Evolutionary conservation across 2,888 invertebrate genomes (phyloP).

Genomic region (Lomographa bimaculata): DNA sequence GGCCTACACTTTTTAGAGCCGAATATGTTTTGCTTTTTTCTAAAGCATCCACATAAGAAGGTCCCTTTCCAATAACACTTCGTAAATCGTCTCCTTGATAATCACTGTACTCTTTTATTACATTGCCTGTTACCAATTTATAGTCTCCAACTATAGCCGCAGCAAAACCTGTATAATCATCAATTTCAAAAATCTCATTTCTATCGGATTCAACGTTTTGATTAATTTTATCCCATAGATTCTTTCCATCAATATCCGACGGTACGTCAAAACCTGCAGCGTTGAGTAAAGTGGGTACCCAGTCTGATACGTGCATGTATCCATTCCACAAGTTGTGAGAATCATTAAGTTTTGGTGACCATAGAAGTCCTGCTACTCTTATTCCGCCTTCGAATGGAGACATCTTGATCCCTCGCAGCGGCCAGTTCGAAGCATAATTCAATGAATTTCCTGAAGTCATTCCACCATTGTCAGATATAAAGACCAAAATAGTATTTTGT

Average conservation of each 20-base stretch:
- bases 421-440: conserved; percentile 92
- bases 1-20: conserved; percentile 45
- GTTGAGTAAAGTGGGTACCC: conserved; percentile 88
- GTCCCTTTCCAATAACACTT: conserved; percentile 51
- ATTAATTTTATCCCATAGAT: conserved; percentile 64
- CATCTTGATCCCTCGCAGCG: conserved; percentile 89
- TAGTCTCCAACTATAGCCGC: conserved; percentile 56
- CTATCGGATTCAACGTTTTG: conserved; percentile 51
- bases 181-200: conserved; percentile 59
- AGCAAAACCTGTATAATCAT: conserved; percentile 57
- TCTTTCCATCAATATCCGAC: conserved; percentile 57
- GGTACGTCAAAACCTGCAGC: conserved; percentile 56
- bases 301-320: conserved; percentile 91
- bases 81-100: conserved; percentile 56
- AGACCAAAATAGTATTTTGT: conserved; percentile 92
- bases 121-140: conserved; percentile 59
- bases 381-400: conserved; percentile 94
- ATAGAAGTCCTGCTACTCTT: conserved; percentile 88
- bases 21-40: conserved; percentile 47
- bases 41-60: conserved; percentile 51
- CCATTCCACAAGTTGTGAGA: conserved; percentile 73
- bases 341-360: conserved; percentile 72
- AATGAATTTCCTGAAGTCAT: conserved; percentile 87
- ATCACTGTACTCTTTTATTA: conserved; percentile 40
- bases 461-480: conserved; percentile 95